Evolutionary conservation across 1,140 invertebrate genomes (phyloP), one percentile per base, ranked within the genome.

Genomic region (Paraescarpia echinospica): DNA sequence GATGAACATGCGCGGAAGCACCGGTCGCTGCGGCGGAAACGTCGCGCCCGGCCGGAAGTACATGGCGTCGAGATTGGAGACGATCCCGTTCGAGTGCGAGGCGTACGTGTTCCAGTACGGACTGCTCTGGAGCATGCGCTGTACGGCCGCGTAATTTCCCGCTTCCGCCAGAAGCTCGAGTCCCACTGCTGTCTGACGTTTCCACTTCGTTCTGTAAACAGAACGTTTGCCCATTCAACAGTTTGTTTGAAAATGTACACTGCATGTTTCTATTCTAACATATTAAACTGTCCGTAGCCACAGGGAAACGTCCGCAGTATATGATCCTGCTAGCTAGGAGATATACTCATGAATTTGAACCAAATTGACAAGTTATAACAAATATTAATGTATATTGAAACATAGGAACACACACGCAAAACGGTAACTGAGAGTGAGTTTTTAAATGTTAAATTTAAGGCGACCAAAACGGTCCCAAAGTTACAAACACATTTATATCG

Each of bases 131-230:
- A 99, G 98, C 93, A 99, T 97, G 92, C 99, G 97, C 96, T 99
- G 99, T 93, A 99, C 98, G 2, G 99, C 99, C 0, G 98, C 98
- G 96, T 99, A 99, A 96, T 99, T 99, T 9, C 98, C 98, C 0
- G 98, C 98, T 95, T 99, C 99, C 0, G 98, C 98, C 92, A 99
- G 96, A 33, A 99, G 97, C 96, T 99, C 99, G 93, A 99, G 96
- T 0, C 99, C 99, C 0, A 99, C 99, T 0, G 99, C 98, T 2
- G 99, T 99, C 96, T 99, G 99, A 9, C 99, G 97, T 96, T 99
- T 99, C 99, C 99, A 99, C 97, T 99, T 99, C 94, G 99, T 99
- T 96, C 99, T 99, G 97, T 22, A 93, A 93, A 0, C 22, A 77
- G 2, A 77, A 77, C 22, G 59, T 77, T 77, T 77, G 22, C 91